Percentiles rank a stretch among this genome's conserved stretches.
phyloP scores from a whole-genome alignment of 1,140 invertebrate species.

The Argopecten irradians region DNA sequence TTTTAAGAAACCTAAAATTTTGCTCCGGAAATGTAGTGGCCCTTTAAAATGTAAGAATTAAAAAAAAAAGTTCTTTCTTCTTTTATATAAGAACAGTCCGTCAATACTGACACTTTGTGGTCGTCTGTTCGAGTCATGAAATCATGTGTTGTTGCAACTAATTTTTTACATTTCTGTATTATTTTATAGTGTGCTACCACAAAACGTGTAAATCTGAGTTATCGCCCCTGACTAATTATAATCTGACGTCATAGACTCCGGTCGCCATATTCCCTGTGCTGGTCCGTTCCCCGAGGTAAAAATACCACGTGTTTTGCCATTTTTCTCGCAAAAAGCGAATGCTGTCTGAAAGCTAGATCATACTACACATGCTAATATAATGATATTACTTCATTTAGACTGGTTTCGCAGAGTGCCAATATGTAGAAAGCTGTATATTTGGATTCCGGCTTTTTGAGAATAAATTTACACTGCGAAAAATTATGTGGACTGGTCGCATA shows the following conservation, averaged over 20 bases:
- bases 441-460: not conserved
- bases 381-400: not conserved
- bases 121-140: no score
- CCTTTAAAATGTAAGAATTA: no score
- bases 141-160: no score
- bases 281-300: conserved; percentile 2
- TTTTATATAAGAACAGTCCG: no score
- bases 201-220: not conserved
- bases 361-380: not conserved
- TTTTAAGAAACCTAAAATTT: no score
- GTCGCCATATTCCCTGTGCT: not conserved
- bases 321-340: not conserved
- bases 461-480: no score
- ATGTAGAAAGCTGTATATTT: not conserved
- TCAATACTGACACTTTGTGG: no score
- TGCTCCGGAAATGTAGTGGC: no score
- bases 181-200: not conserved
- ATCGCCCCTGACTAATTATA: not conserved
- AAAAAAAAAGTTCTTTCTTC: no score
- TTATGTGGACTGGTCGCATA: no score
- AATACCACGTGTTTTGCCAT: not conserved
- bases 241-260: not conserved
- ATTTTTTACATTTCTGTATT: no score
- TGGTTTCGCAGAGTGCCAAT: not conserved
- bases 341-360: not conserved